Evolutionary conservation across 2,797 vertebrate species (phyloP).

Genomic region (Anguilla megastoma): DNA sequence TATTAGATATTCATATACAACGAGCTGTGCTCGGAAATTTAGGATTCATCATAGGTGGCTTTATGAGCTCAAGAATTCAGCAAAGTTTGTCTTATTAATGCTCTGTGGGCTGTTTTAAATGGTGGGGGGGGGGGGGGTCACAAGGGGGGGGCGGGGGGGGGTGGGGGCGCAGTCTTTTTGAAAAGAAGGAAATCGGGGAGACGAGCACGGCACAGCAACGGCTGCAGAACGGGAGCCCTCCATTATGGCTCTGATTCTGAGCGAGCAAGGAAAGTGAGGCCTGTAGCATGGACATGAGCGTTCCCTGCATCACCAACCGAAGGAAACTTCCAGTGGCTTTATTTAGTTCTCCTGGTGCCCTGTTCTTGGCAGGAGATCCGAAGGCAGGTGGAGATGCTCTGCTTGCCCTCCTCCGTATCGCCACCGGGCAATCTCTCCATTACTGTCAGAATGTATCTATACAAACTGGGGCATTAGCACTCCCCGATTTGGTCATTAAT

Average conservation of each 20-base stretch:
- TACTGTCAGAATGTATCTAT: slow-evolving; percentile 77
- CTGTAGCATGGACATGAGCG: slow-evolving; percentile 75
- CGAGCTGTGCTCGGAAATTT: slow-evolving; percentile 19
- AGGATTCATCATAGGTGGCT: slow-evolving; percentile 46
- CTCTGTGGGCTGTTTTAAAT: slow-evolving; percentile 72
- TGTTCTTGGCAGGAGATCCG: slow-evolving; percentile 64
- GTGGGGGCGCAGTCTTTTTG: slow-evolving; percentile 40
- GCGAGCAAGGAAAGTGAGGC: slow-evolving; percentile 66
- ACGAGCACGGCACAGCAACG: slow-evolving; percentile 58
- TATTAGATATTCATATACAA: slow-evolving; percentile 40
- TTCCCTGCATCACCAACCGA: slow-evolving; percentile 70
- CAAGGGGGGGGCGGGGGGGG: slow-evolving; percentile 75
- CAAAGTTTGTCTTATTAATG: slow-evolving; percentile 78
- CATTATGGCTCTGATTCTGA: slow-evolving; percentile 71
- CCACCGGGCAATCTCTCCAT: slow-evolving; percentile 80
- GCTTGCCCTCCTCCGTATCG: slow-evolving; percentile 53
- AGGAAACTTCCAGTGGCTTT: slow-evolving; percentile 73
- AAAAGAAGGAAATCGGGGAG: slow-evolving; percentile 54
- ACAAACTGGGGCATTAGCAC: slow-evolving; percentile 61
- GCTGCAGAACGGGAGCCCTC: slow-evolving; percentile 57
- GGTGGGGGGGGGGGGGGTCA: slow-evolving; percentile 55
- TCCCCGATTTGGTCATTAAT: slow-evolving; percentile 73
- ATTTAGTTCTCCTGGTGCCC: slow-evolving; percentile 78
- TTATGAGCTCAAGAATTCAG: slow-evolving; percentile 63
- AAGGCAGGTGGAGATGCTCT: slow-evolving; percentile 58